These are phyloP conservation scores for Vanessa atalanta DNA, from an alignment of 1,140 invertebrate genomes.

Conservation along the genomic window DNA sequence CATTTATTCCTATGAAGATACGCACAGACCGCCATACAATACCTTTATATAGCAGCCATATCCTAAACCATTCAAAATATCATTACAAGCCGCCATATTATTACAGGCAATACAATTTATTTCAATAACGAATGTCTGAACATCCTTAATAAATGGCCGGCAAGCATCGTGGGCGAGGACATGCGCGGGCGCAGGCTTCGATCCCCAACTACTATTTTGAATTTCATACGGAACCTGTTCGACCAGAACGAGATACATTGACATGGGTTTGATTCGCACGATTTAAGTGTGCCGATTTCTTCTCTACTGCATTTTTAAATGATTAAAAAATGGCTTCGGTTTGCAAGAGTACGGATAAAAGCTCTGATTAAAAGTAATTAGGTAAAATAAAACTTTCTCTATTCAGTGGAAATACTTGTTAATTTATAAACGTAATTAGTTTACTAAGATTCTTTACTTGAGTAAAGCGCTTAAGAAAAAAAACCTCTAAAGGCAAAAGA, in stretches of 20 bases:
- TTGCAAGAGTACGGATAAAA: no score
- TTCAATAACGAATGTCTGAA: constrained; percentile 16
- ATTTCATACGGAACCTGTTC: constrained; percentile 8
- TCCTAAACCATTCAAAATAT: constrained; percentile 1
- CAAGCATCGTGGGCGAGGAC: constrained; percentile 41
- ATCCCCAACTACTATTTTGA: constrained; percentile 16
- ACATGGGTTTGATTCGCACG: neutral
- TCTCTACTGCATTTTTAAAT: neutral
- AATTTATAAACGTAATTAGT: neutral
- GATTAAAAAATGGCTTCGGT: no score
- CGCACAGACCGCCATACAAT: neutral
- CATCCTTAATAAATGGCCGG: constrained; percentile 41
- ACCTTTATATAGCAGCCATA: neutral
- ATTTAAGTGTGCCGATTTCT: neutral
- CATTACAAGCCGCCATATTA: neutral
- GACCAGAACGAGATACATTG: neutral
- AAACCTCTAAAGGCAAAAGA: no score
- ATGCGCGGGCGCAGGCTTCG: constrained; percentile 19
- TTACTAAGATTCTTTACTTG: neutral
- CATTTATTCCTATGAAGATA: no score
- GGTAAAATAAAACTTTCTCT: no score
- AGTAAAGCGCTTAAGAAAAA: neutral
- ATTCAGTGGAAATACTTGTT: neutral
- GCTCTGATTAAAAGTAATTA: neutral
- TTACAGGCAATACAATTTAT: constrained; percentile 21